Evolutionary conservation across 2,797 vertebrate genomes (phyloP), one percentile per base, ranked within the genome.

Genomic region (Melanotaenia pygmaea): DNA sequence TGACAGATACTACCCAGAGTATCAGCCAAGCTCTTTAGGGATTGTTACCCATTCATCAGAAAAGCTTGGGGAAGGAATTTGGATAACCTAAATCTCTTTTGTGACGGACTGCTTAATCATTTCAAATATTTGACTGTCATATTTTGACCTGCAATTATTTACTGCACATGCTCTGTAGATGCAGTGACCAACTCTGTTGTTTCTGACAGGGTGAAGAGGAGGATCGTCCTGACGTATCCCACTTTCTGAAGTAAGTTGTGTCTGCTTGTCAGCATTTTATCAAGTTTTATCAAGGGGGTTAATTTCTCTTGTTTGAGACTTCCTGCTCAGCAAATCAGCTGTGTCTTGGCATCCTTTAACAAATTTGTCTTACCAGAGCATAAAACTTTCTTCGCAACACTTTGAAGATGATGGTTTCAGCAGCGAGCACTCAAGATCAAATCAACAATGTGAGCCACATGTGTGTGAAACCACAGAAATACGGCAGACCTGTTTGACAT

Each of bases 151-250:
- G 22, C 50, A n/a, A 61, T 58, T 32, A 18, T 56, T 64, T n/a
- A 7, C 30, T 47, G 26, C 43, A 57, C 20, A 54, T 64, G 57
- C 12, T 43, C 24, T 51, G 3, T 40, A 4, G 5, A 32, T 3
- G 13, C 14, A 40, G 50, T 43, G 32, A 66, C 70, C 78, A 58
- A 86, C 66, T 64, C 24, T 50, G 0, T 63, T 77, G 8, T 83
- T 26, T 67, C n/a, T 45, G 13, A 67, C 81, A 92, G 91, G 88
- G 86, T 83, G 83, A 91, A 89, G 85, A 91, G 77, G 88, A 88
- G 75, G 78, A 75, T 72, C 16, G 38, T n/a, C 38, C 61, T 54
- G 67, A 77, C 82, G 10, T 63, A 73, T 82, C 4, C 22, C 61
- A 80, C 69, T 28, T 40, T 89, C 76, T 40, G 84, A 88, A 85